A percentile compares a stretch with the other conserved stretches of the same genome.
Conservation (phyloP, 2,888 invertebrate species). For the Nymphalis urticae region DNA sequence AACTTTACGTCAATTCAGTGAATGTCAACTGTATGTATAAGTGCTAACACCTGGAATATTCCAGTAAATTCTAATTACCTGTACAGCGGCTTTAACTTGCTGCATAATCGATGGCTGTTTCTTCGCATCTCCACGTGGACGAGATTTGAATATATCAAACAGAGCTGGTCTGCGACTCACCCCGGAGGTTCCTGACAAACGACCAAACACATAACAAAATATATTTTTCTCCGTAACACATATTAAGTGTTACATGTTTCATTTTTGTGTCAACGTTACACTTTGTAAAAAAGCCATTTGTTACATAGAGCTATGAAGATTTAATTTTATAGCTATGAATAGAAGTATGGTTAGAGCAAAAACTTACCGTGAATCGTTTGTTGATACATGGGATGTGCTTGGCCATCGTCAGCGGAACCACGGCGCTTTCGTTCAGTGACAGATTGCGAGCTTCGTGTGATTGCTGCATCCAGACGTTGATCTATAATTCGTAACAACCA, state of each 20-base stretch:
- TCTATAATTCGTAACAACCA: conserved; percentile 53
- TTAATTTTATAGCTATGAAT: no score
- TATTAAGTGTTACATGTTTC: not conserved
- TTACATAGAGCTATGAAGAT: no score
- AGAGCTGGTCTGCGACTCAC: conserved; percentile 88
- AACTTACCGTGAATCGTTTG: conserved; percentile 75
- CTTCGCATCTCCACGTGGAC: conserved; percentile 60
- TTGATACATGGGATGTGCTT: conserved; percentile 69
- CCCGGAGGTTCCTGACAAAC: conserved; percentile 80
- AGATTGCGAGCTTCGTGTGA: conserved; percentile 73
- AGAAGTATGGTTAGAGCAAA: no score
- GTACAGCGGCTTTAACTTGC: conserved; percentile 91
- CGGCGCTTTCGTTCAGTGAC: conserved; percentile 69
- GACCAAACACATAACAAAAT: not conserved
- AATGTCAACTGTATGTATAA: no score
- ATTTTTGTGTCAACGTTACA: no score
- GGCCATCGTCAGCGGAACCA: conserved; percentile 70
- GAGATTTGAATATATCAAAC: conserved; percentile 89
- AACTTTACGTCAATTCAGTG: no score
- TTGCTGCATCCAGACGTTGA: conserved; percentile 68
- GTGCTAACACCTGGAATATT: not conserved
- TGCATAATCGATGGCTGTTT: conserved; percentile 86
- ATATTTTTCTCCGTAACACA: not conserved
- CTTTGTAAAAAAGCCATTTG: no score
- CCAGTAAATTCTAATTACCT: conserved; percentile 72